Evolutionary conservation across 2,113 vertebrate species (phyloP).

Genomic region (Alectura lathami): DNA sequence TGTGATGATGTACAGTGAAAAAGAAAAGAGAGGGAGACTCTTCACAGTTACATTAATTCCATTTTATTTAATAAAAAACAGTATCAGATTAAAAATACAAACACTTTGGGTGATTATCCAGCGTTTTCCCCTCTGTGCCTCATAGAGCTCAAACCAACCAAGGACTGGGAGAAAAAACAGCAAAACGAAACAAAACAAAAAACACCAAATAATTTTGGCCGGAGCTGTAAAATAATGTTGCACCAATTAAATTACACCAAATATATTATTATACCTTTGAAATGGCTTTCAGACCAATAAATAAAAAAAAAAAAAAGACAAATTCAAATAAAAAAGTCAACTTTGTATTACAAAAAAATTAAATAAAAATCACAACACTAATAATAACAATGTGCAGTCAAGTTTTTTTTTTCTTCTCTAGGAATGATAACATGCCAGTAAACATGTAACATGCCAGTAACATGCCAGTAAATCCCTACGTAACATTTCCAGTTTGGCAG

Average conservation of each 20-base stretch:
- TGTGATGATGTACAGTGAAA: background rate
- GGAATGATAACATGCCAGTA: conserved; percentile 84
- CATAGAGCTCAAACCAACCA: conserved; percentile 74
- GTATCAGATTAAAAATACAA: conserved; percentile 81
- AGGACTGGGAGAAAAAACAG: conserved; percentile 60
- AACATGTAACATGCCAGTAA: conserved; percentile 86
- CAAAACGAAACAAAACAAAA: background rate
- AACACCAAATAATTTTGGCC: conserved; percentile 74
- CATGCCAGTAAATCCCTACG: conserved; percentile 87
- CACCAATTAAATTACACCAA: conserved; percentile 88
- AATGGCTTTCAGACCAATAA: conserved; percentile 99
- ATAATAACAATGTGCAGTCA: conserved; percentile 98
- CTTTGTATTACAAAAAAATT: conserved; percentile 83
- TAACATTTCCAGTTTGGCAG: conserved; percentile 96
- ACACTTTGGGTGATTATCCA: conserved; percentile 81
- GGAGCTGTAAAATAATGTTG: conserved; percentile 78
- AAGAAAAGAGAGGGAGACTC: conserved; percentile 21
- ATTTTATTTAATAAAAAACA: conserved; percentile 82
- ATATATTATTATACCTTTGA: conserved; percentile 89
- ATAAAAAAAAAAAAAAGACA: conserved; percentile 87
- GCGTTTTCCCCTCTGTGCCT: conserved; percentile 72
- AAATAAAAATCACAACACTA: conserved; percentile 91
- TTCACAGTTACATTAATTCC: conserved; percentile 67
- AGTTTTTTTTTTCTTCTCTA: conserved; percentile 81
- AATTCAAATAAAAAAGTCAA: conserved; percentile 89